Evolutionary conservation across 1,140 invertebrate species (phyloP).

Genomic region (Nylanderia fulva): DNA sequence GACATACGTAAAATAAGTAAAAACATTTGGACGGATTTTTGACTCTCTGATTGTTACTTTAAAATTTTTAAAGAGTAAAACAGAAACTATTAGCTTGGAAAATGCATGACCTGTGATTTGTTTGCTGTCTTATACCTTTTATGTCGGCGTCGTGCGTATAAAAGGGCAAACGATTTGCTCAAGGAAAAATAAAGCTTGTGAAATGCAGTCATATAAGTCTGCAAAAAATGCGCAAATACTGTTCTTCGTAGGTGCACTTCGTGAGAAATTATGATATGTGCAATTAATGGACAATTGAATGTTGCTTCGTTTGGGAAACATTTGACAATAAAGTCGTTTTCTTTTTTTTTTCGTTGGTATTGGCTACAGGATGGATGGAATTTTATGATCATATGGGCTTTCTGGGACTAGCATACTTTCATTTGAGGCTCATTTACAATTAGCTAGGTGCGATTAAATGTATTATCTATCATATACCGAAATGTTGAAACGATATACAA

Average conservation of each 20-base stretch:
- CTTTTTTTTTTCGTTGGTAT: constrained; percentile 60
- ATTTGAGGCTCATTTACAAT: constrained; percentile 61
- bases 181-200: constrained; percentile 83
- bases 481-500: background rate
- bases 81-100: constrained; percentile 12
- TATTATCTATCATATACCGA: background rate
- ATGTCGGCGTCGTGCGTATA: constrained; percentile 28
- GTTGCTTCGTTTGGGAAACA: constrained; percentile 65
- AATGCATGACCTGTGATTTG: constrained; percentile 60
- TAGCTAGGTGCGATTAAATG: constrained; percentile 28
- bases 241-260: constrained; percentile 30
- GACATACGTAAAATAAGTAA: background rate
- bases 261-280: constrained; percentile 53
- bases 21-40: background rate
- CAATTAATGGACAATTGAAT: constrained; percentile 68
- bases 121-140: constrained; percentile 17
- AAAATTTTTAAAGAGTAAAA: background rate
- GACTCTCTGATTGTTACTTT: background rate
- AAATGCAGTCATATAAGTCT: constrained; percentile 27
- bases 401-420: constrained; percentile 77
- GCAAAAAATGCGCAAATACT: constrained; percentile 37
- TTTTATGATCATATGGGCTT: constrained; percentile 74
- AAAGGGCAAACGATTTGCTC: constrained; percentile 31
- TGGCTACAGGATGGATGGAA: constrained; percentile 72
- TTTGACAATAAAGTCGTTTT: constrained; percentile 32